phyloP scores from a whole-genome alignment of 2,113 vertebrate genomes.

The Thamnophis sirtalis region DNA sequence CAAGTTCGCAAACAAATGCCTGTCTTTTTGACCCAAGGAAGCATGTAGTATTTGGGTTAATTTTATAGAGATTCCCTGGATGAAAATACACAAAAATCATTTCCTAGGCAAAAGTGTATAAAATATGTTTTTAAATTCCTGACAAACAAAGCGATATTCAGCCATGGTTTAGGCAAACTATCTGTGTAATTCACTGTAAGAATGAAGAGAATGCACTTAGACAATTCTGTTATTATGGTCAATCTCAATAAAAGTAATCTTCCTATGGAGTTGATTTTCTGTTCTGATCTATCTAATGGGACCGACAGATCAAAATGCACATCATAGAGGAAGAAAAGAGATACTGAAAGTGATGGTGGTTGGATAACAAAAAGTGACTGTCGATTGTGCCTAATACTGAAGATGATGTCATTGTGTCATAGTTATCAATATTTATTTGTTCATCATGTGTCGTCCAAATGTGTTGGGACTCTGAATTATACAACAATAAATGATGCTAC shows the following conservation, averaged over 20 bases:
- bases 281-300: not conserved
- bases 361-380: not conserved
- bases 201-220: not conserved
- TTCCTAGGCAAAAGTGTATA: not conserved
- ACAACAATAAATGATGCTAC: not conserved
- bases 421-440: not conserved
- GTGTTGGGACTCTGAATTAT: not conserved
- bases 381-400: not conserved
- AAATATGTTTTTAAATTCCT: not conserved
- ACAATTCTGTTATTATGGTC: not conserved
- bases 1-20: slow-evolving; percentile 40
- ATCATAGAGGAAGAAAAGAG: not conserved
- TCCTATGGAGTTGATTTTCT: not conserved
- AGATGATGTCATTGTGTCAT: not conserved
- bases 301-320: not conserved
- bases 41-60: slow-evolving; percentile 33
- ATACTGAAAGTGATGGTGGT: not conserved
- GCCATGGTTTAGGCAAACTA: not conserved
- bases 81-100: not conserved
- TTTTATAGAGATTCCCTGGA: slow-evolving; percentile 10
- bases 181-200: not conserved
- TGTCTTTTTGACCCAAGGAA: slow-evolving; percentile 25
- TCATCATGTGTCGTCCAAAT: not conserved
- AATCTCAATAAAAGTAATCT: not conserved
- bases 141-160: not conserved